phyloP scores from a whole-genome alignment of 2,888 invertebrate species.

The Heliconius erato region DNA sequence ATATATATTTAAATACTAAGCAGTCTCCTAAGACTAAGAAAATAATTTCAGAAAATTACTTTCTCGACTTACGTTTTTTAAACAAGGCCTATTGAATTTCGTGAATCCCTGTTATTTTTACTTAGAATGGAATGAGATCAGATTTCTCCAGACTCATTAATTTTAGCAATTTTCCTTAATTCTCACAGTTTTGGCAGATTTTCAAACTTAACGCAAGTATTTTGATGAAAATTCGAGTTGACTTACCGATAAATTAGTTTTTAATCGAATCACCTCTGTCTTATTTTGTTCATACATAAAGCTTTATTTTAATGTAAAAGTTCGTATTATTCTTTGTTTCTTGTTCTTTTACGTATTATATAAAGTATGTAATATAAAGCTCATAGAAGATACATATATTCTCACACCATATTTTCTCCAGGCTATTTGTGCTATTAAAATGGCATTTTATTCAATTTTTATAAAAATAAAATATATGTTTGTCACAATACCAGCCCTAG shows the following conservation, averaged over 20 bases:
- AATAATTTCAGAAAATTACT: background rate
- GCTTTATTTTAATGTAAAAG: background rate
- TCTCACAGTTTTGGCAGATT: slow-evolving; percentile 41
- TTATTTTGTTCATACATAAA: slow-evolving; percentile 12
- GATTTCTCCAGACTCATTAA: slow-evolving; percentile 43
- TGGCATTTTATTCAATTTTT: too few relatives aligned
- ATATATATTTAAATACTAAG: background rate
- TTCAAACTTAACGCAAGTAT: slow-evolving; percentile 39
- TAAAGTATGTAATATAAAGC: background rate
- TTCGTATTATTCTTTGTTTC: background rate
- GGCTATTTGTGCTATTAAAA: too few relatives aligned
- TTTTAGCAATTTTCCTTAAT: slow-evolving; percentile 36
- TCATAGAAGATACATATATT: too few relatives aligned
- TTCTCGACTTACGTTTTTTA: slow-evolving; percentile 6
- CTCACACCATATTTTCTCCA: background rate
- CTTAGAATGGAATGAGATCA: slow-evolving; percentile 35
- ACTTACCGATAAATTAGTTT: slow-evolving; percentile 37
- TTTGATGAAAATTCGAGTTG: slow-evolving; percentile 27
- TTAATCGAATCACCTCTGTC: slow-evolving; percentile 31
- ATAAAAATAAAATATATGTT: too few relatives aligned
- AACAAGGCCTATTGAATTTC: slow-evolving; percentile 19
- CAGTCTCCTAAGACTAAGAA: background rate
- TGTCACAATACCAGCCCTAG: too few relatives aligned
- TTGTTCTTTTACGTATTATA: background rate
- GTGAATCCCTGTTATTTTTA: slow-evolving; percentile 29